phyloP scores from a whole-genome alignment of 2,113 vertebrate genomes.

The Scophthalmus maximus region DNA sequence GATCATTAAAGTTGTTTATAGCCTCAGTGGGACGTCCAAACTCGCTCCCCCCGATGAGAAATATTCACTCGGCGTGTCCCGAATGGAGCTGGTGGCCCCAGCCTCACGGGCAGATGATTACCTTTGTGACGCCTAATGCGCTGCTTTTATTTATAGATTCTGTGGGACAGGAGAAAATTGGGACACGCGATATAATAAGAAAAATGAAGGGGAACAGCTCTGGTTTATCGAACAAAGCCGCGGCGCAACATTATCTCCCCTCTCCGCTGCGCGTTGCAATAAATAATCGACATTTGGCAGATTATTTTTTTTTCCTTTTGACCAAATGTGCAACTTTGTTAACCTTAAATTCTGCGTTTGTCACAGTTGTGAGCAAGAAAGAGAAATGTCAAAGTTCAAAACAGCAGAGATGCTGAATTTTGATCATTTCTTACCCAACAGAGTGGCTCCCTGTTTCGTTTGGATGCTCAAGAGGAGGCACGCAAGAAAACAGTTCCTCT shows the following conservation, averaged over 20 bases:
- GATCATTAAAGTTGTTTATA: constrained; percentile 76
- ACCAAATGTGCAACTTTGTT: not conserved
- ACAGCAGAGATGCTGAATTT: not conserved
- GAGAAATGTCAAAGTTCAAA: not conserved
- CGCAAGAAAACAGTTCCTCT: too few relatives aligned
- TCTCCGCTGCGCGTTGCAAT: not conserved
- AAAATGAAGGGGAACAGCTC: not conserved
- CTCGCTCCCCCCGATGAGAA: constrained; percentile 60
- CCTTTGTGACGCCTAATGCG: constrained; percentile 46
- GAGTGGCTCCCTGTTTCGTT: too few relatives aligned
- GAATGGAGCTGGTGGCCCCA: constrained; percentile 56
- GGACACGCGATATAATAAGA: constrained; percentile 17
- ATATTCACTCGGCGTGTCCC: constrained; percentile 53
- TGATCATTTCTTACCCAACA: not conserved
- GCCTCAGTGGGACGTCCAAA: constrained; percentile 61
- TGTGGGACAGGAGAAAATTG: constrained; percentile 4
- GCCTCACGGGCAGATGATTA: constrained; percentile 61
- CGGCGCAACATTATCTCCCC: not conserved
- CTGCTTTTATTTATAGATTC: constrained; percentile 59
- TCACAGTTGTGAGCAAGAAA: not conserved
- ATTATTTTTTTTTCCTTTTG: too few relatives aligned
- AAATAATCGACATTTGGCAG: not conserved
- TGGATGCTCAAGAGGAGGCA: too few relatives aligned
- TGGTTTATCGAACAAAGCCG: constrained; percentile 32
- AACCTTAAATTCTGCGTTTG: not conserved